Evolutionary conservation across 2,888 invertebrate species (phyloP), one percentile per base, ranked within the genome.

Genomic region (Epinotia ramella): DNA sequence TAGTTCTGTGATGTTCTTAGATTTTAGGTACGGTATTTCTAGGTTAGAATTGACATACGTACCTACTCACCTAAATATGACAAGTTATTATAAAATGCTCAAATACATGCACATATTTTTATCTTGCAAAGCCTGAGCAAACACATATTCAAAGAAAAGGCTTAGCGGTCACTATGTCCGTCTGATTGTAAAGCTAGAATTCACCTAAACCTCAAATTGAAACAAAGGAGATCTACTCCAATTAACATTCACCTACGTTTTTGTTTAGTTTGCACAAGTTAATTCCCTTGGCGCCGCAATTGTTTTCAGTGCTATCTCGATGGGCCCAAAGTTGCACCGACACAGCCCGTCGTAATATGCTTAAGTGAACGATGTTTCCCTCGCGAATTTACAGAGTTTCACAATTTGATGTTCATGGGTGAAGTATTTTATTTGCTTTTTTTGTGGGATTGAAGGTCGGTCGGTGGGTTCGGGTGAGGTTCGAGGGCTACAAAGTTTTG

Each of bases 301-400:
- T 94, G 92, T 92, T 92, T 92, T 88, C 88, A 83, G 82, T 86
- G 86, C 86, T 88, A 86, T 89, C 90, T 89, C 89, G 73, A 81
- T 79, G 88, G 89, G 85, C 83, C 81, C 79, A 84, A 91, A 92
- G 89, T 94, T 92, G 83, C 83, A 80, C 84, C 84, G 85, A 85
- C 85, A 84, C 81, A 85, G 84, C 83, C 84, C 84, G 82, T 81
- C 80, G 87, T 93, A 93, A 93, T 93, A 90, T 89, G 91, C 88
- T 89, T 93, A 93, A 94, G 91, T 94, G 94, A 94, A 88, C 88
- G 94, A 94, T 94, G 93, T 90, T 87, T 83, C 93, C 92, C 93
- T 80, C 80, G 94, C 80, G 94, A 85, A 90, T 92, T 91, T 88
- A 86, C 85, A 84, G 86, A 87, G 87, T 87, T 90, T 84, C 84